Evolutionary conservation across 1,140 invertebrate species (phyloP).

Genomic region (Dufourea novaeangliae): DNA sequence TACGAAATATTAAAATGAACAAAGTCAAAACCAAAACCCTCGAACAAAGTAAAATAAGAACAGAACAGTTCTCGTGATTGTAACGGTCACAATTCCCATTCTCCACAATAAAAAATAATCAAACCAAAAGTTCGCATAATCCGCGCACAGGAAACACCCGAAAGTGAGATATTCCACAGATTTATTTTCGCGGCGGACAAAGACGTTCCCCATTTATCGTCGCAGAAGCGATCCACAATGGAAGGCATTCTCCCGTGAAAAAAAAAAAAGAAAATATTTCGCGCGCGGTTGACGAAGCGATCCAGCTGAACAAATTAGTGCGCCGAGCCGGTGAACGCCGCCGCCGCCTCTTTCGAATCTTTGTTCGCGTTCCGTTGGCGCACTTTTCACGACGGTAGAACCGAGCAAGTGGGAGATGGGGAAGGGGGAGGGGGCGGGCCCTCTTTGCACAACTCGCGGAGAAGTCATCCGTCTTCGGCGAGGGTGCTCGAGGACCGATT

Average conservation of each 20-base stretch:
- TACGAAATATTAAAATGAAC: no score
- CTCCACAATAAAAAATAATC: no score
- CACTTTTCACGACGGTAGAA: neutral
- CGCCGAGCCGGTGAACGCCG: neutral
- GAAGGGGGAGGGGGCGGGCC: constrained; percentile 8
- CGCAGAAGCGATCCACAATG: neutral
- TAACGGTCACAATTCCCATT: no score
- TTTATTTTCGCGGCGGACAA: no score
- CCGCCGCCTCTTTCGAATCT: neutral
- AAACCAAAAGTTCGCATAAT: no score
- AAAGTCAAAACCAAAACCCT: no score
- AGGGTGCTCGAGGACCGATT: constrained; percentile 9
- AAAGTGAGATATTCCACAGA: neutral
- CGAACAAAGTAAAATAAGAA: no score
- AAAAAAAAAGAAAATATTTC: neutral
- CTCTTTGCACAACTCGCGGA: constrained; percentile 1
- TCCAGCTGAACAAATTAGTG: neutral
- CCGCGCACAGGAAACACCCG: neutral
- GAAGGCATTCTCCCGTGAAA: no score
- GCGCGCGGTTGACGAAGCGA: neutral
- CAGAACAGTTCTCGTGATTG: no score
- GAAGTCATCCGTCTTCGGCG: constrained; percentile 39
- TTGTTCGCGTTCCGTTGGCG: neutral
- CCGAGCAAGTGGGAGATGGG: no score
- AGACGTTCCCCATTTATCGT: neutral